phyloP scores from a whole-genome alignment of 1,140 invertebrate species.

The Drosophila sucinea region DNA sequence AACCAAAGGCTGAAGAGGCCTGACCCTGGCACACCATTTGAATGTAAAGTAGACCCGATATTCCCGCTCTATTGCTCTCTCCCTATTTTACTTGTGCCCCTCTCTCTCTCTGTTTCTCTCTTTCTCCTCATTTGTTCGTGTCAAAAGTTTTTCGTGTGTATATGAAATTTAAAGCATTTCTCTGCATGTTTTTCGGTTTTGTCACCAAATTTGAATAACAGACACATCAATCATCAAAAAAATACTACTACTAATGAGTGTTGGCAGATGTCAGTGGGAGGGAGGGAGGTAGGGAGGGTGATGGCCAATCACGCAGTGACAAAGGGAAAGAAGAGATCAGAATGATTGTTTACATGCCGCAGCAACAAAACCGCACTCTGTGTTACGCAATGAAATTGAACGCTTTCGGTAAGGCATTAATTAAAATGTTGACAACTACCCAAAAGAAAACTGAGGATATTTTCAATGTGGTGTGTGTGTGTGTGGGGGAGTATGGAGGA shows the following conservation, averaged over 20 bases:
- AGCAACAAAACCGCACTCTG: slow-evolving; percentile 48
- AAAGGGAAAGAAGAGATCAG: slow-evolving; percentile 11
- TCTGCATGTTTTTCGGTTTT: slow-evolving; percentile 38
- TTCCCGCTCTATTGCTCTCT: slow-evolving; percentile 12
- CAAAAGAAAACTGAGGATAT: slow-evolving; percentile 28
- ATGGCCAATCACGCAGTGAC: slow-evolving; percentile 15
- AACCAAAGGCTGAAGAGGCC: slow-evolving; percentile 7
- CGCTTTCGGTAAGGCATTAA: slow-evolving; percentile 52
- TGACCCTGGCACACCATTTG: slow-evolving; percentile 58
- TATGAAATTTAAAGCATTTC: slow-evolving; percentile 61
- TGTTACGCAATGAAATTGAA: slow-evolving; percentile 56
- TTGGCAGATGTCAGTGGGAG: slow-evolving; percentile 51
- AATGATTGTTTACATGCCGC: slow-evolving; percentile 57
- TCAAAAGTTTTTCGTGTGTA: slow-evolving; percentile 49
- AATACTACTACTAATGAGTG: slow-evolving; percentile 61
- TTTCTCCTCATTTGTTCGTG: slow-evolving; percentile 42
- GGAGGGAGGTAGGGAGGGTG: slow-evolving; percentile 9
- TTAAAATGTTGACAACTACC: slow-evolving; percentile 59
- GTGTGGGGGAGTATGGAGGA: neutral
- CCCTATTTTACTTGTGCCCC: neutral
- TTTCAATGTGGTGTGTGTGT: neutral
- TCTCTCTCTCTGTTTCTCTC: slow-evolving; percentile 16
- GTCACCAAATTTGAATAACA: slow-evolving; percentile 63
- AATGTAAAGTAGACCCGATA: slow-evolving; percentile 64
- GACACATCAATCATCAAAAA: slow-evolving; percentile 65